Percentiles rank a stretch among this genome's conserved stretches.
These are phyloP conservation scores for Amblyopsis hoosieri DNA, from an alignment of 2,797 vertebrate species.

Conservation along the genomic window DNA sequence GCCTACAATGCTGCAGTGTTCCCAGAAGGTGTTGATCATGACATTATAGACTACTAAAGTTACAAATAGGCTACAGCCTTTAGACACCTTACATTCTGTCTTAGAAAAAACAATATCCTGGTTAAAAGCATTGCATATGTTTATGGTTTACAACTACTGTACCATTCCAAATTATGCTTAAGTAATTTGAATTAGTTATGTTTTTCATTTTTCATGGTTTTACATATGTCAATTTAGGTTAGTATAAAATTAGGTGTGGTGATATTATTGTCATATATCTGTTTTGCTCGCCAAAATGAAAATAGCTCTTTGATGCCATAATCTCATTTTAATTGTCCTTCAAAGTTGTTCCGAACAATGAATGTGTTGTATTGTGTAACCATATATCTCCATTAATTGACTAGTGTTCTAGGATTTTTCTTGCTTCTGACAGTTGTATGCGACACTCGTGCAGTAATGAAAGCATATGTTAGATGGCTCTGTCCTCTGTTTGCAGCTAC, in stretches of 20 bases:
- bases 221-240: not conserved
- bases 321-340: not conserved
- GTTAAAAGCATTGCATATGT: constrained; percentile 21
- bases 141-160: constrained; percentile 45
- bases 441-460: no score
- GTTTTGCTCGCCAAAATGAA: not conserved
- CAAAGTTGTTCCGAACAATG: not conserved
- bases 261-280: no score
- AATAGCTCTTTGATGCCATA: not conserved
- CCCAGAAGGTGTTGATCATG: no score
- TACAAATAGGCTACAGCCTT: not conserved
- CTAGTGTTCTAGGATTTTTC: not conserved
- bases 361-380: constrained; percentile 13
- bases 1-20: no score
- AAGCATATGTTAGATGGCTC: not conserved
- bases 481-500: constrained; percentile 30
- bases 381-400: constrained; percentile 2
- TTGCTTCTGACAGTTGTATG: no score
- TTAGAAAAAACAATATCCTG: constrained; percentile 1
- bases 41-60: no score
- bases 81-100: constrained; percentile 7
- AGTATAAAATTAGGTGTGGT: no score
- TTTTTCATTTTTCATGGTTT: not conserved
- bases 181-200: no score
- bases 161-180: constrained; percentile 51